These are phyloP conservation scores for Aurelia aurita DNA, from an alignment of 30 jellyfish, hydroid and myxozoan genomes.

Conservation along the genomic window DNA sequence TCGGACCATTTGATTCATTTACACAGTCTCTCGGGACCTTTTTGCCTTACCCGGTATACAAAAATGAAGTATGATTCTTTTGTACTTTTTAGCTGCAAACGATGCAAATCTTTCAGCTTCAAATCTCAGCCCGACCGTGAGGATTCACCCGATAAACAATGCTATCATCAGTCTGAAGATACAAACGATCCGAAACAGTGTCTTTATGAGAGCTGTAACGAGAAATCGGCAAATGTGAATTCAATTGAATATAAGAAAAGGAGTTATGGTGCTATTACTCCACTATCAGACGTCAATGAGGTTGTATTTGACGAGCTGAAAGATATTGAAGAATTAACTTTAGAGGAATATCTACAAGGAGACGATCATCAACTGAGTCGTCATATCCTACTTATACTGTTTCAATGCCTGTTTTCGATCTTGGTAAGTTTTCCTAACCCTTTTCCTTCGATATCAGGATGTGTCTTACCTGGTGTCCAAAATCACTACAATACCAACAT, in stretches of 20 bases:
- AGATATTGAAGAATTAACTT: constrained; percentile 57
- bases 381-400: constrained; percentile 72
- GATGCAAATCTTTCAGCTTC: constrained; percentile 36
- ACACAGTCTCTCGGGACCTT: background rate
- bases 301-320: constrained; percentile 29
- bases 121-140: constrained; percentile 22
- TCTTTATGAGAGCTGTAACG: too few species aligned
- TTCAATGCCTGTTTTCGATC: constrained; percentile 50
- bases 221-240: too few species aligned
- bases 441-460: too few species aligned
- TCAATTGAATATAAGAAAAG: too few species aligned
- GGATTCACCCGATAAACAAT: background rate
- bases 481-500: too few species aligned
- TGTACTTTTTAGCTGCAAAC: constrained; percentile 37
- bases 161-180: too few species aligned
- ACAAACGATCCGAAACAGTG: background rate
- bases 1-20: background rate
- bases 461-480: too few species aligned
- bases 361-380: constrained; percentile 77
- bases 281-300: too few species aligned
- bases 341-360: constrained; percentile 64
- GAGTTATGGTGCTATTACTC: too few species aligned
- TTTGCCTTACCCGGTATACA: background rate
- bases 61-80: background rate
- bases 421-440: constrained; percentile 80